phyloP scores from a whole-genome alignment of 1,140 invertebrate genomes.

The Atta colombica region DNA sequence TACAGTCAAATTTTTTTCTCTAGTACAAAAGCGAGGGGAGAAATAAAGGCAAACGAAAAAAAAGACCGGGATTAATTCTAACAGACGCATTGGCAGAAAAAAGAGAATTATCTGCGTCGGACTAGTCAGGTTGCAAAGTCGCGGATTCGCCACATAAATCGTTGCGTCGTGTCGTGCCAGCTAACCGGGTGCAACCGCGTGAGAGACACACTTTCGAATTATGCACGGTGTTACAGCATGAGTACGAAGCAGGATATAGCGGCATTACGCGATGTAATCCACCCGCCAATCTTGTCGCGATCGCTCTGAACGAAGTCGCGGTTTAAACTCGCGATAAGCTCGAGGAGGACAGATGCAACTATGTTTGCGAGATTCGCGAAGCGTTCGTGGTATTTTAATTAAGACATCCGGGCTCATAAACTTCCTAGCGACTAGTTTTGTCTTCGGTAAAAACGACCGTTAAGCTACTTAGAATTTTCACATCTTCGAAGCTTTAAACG shows the following conservation, averaged over 20 bases:
- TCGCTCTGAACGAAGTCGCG: constrained; percentile 19
- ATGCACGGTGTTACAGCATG: constrained; percentile 20
- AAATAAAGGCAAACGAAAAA: not conserved
- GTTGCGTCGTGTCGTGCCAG: not conserved
- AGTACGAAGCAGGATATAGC: constrained; percentile 8
- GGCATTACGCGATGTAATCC: constrained; percentile 49
- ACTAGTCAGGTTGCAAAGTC: constrained; percentile 19
- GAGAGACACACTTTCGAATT: constrained; percentile 51
- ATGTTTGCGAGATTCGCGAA: constrained; percentile 51
- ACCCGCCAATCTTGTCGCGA: not conserved
- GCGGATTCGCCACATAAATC: constrained; percentile 68
- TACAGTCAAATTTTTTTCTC: not conserved
- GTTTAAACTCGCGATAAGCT: constrained; percentile 30
- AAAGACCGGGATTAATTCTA: constrained; percentile 48
- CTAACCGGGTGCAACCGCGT: constrained; percentile 26
- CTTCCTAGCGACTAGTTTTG: constrained; percentile 24
- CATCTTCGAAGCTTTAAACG: not conserved
- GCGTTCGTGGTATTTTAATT: constrained; percentile 45
- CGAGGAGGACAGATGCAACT: constrained; percentile 26
- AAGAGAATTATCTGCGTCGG: constrained; percentile 19
- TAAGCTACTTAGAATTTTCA: constrained; percentile 40
- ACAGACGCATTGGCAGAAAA: not conserved
- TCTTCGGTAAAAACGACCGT: constrained; percentile 8
- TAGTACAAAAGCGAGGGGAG: not conserved
- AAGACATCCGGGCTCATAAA: constrained; percentile 41